Base-by-base conservation (phyloP, 2,113 vertebrate genomes). In the Irena cyanogastra region DNA sequence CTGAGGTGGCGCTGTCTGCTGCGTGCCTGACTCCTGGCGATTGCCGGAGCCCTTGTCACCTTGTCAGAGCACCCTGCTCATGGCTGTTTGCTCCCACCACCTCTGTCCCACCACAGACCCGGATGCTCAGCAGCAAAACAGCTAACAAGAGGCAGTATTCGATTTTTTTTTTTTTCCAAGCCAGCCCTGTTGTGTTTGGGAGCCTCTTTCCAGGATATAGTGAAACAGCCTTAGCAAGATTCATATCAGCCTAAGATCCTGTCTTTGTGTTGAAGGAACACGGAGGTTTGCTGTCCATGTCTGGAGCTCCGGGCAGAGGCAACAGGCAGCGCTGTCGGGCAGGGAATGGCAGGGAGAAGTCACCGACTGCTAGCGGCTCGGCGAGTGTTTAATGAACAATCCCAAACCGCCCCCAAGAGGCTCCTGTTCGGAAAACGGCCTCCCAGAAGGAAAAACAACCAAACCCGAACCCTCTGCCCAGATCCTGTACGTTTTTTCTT, bases 271-370 rank as follows among this genome's bases (percentile, higher is more conserved):
- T 33, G 41, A 27, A 26, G 42, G 42, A 16, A 26, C 23, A 5
- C 1, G 5, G 6, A 35, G 59, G 56, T 23, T 61, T 4, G 8
- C 22, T 27, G 4, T 24, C 22, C 26, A 0, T 0, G 27, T 5
- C 19, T 2, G n/a, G 3, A 8, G 45, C 37, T 7, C 56, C 5
- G 4, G 27, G 74, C 33, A 12, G 69, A 39, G 44, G 66, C 93
- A 63, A 21, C 81, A 95, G 91, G 93, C 85, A 90, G 93, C 74
- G 82, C 86, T 92, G 82, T 88, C 1, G 42, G 56, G 79, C 94
- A n/a, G 60, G 54, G 44, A 64, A 80, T 1, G 68, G 53, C 63
- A 16, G 33, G n/a, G 49, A 77, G 14, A 39, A 61, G 33, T 26
- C 65, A 10, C 13, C 5, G 9, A 16, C 47, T 1, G 0, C 42